phyloP scores from a whole-genome alignment of 2,888 invertebrate species.

The Leptopilina drosophilae region DNA sequence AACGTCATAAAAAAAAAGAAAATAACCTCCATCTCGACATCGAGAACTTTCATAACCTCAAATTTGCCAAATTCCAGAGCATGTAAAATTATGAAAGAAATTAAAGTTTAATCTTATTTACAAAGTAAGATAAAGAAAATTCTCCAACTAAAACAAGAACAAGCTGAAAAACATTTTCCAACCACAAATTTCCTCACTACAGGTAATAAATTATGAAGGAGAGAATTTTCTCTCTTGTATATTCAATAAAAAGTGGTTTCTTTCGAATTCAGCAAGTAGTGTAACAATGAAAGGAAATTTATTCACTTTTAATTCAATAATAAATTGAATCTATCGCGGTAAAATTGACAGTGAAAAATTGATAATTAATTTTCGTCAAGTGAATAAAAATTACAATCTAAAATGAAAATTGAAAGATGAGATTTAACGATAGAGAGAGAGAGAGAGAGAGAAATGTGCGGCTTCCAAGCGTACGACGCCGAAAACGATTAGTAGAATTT shows the following conservation, averaged over 20 bases:
- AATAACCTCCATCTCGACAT: background rate
- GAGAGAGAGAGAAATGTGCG: background rate
- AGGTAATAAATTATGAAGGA: no score
- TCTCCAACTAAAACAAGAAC: no score
- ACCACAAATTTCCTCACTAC: no score
- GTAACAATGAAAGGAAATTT: no score
- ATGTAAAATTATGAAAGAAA: background rate
- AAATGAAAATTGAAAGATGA: background rate
- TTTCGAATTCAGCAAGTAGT: no score
- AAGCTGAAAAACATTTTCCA: no score
- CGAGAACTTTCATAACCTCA: background rate
- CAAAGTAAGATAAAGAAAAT: no score
- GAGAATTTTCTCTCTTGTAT: no score
- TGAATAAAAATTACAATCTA: background rate
- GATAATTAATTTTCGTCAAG: background rate
- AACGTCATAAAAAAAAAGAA: background rate
- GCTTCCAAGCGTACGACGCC: conserved; percentile 23
- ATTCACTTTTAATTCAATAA: no score
- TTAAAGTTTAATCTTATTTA: background rate
- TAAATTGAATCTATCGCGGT: no score
- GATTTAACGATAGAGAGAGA: background rate
- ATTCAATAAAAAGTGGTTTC: no score
- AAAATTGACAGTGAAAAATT: no score
- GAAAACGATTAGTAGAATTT: background rate
- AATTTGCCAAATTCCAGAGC: background rate